Evolutionary conservation across 2,797 vertebrate genomes (phyloP).

Genomic region (Mus spretus): DNA sequence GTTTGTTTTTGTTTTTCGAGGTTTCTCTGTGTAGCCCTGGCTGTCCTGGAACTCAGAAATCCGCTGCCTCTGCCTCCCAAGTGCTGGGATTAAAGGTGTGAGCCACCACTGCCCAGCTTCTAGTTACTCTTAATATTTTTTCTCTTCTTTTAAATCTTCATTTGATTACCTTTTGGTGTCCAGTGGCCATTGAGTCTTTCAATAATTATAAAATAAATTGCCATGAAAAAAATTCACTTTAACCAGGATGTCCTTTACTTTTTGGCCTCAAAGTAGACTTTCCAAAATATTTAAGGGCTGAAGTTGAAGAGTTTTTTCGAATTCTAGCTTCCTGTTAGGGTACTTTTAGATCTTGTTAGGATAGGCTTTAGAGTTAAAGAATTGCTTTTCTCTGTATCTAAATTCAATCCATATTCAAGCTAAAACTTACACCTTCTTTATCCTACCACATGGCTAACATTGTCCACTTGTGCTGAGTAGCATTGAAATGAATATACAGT

Average conservation of each 20-base stretch:
- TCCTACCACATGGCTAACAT: background rate
- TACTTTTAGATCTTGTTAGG: background rate
- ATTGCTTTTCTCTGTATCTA: slow-evolving; percentile 18
- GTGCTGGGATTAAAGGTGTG: too few relatives aligned
- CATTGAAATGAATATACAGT: slow-evolving; percentile 37
- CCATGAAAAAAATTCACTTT: background rate
- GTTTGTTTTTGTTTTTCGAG: too few relatives aligned
- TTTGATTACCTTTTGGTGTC: slow-evolving; percentile 51
- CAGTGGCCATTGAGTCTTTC: slow-evolving; percentile 35
- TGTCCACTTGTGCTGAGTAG: slow-evolving; percentile 37
- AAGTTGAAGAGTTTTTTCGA: slow-evolving; percentile 28
- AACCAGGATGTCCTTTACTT: background rate
- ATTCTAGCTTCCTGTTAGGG: background rate
- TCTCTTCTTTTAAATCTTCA: slow-evolving; percentile 43
- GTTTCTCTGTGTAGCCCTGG: too few relatives aligned
- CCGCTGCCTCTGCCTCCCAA: too few relatives aligned
- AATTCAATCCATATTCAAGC: slow-evolving; percentile 30
- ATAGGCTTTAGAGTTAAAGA: slow-evolving; percentile 11
- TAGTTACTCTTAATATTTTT: slow-evolving; percentile 49
- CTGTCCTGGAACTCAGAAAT: too few relatives aligned
- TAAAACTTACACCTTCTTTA: slow-evolving; percentile 54
- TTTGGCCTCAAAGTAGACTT: background rate
- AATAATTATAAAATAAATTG: slow-evolving; percentile 63
- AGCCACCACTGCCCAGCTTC: too few relatives aligned
- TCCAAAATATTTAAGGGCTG: slow-evolving; percentile 52